phyloP scores from a whole-genome alignment of 2,888 invertebrate species.

The Stenodema calcarata region DNA sequence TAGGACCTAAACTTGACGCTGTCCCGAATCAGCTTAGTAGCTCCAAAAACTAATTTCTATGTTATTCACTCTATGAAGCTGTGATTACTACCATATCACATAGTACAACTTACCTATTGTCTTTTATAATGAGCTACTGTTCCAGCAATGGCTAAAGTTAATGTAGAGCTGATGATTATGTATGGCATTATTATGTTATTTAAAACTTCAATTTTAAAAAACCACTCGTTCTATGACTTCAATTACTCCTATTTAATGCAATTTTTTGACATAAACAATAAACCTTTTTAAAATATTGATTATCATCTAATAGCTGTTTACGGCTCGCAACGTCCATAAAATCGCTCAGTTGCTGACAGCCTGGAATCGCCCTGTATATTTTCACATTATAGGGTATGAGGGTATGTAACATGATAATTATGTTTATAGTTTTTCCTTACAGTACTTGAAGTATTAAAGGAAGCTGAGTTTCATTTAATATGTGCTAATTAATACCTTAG shows the following conservation, averaged over 20 bases:
- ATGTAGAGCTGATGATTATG: too few relatives aligned
- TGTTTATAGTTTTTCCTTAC: background rate
- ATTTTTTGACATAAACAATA: background rate
- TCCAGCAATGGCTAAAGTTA: too few relatives aligned
- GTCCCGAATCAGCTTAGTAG: too few relatives aligned
- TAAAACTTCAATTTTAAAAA: background rate
- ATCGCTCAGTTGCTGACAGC: background rate
- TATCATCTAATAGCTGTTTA: constrained; percentile 25
- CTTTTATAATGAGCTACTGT: too few relatives aligned
- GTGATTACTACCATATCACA: too few relatives aligned
- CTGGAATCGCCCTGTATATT: background rate
- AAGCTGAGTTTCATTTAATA: background rate
- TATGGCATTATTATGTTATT: too few relatives aligned
- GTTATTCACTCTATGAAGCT: too few relatives aligned
- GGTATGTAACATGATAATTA: background rate
- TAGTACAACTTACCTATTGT: too few relatives aligned
- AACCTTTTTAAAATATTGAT: constrained; percentile 15
- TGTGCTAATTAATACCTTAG: background rate
- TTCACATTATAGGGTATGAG: background rate
- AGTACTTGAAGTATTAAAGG: constrained; percentile 11
- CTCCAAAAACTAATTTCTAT: too few relatives aligned
- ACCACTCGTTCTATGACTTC: background rate
- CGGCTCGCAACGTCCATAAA: background rate
- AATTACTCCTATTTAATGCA: background rate
- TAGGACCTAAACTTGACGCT: too few relatives aligned